Percentiles rank a stretch among this genome's conserved stretches.
Conservation (phyloP, 2,113 vertebrate genomes). For the Labeo catla region DNA sequence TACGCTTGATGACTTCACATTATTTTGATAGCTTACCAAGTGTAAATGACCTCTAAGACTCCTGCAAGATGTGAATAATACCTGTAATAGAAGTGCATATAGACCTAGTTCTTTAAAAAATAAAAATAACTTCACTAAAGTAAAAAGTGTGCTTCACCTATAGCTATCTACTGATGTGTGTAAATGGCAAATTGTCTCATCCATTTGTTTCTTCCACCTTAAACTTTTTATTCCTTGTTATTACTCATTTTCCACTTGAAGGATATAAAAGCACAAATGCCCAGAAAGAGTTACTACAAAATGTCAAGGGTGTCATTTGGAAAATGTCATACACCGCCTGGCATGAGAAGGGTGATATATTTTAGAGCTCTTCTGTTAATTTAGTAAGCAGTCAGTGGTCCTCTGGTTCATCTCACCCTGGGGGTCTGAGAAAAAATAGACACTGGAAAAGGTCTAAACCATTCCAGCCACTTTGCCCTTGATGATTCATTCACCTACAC, state of each 20-base stretch:
- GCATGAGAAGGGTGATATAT: conserved; percentile 44
- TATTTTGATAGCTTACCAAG: not conserved
- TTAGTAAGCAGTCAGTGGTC: conserved; percentile 40
- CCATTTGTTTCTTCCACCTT: conserved; percentile 32
- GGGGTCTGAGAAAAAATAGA: conserved; percentile 39
- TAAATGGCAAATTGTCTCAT: conserved; percentile 23
- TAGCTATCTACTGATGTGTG: conserved; percentile 26
- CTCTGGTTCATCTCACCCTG: conserved; percentile 36
- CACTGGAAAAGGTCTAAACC: conserved; percentile 37
- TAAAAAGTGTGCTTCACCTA: not conserved
- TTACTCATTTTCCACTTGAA: conserved; percentile 44
- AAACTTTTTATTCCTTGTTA: conserved; percentile 25
- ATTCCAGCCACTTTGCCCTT: conserved; percentile 31
- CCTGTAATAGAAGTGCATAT: not conserved
- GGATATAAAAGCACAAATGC: conserved; percentile 37
- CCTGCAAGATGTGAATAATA: not conserved
- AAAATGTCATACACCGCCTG: conserved; percentile 34
- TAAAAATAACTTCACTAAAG: not conserved
- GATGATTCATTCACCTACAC: conserved; percentile 39
- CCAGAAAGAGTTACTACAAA: conserved; percentile 34
- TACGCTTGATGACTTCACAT: not conserved
- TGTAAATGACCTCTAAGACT: not conserved
- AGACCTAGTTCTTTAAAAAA: not conserved
- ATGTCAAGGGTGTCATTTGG: conserved; percentile 39
- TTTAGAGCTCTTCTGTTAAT: conserved; percentile 44